phyloP scores from a whole-genome alignment of 2,797 vertebrate genomes.

The Bovichtus variegatus region DNA sequence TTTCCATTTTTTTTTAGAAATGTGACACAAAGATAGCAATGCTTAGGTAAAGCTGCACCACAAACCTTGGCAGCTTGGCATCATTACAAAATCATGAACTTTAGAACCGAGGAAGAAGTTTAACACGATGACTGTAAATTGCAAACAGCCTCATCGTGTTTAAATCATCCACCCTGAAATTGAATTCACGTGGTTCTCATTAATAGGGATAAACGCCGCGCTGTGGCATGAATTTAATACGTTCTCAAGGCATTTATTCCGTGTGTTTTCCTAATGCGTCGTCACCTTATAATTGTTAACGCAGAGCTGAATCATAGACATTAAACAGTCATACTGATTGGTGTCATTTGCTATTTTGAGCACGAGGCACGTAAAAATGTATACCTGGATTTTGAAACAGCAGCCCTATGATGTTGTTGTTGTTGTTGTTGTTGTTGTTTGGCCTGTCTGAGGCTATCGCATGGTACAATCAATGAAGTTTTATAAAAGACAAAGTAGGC shows the following conservation, averaged over 20 bases:
- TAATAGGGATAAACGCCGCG: background rate
- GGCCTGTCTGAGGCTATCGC: no score
- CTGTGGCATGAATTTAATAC: background rate
- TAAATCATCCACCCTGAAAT: background rate
- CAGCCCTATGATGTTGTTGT: no score
- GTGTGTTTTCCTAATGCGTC: background rate
- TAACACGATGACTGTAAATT: background rate
- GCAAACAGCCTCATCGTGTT: background rate
- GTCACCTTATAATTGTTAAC: background rate
- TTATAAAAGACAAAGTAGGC: no score
- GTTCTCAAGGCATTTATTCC: background rate
- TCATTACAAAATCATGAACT: slow-evolving; percentile 11
- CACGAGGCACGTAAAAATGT: no score
- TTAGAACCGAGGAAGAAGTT: slow-evolving; percentile 2
- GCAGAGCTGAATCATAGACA: background rate
- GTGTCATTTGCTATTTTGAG: no score
- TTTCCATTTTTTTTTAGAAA: slow-evolving; percentile 9
- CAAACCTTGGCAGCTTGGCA: slow-evolving; percentile 8
- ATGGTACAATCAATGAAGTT: no score
- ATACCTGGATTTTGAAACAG: no score
- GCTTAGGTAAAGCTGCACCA: slow-evolving; percentile 13
- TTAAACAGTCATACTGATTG: background rate
- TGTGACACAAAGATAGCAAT: background rate
- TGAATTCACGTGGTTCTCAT: background rate
- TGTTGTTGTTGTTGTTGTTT: no score